Conservation (phyloP, 2,113 vertebrate species). For the Sphaerodactylus townsendi region DNA sequence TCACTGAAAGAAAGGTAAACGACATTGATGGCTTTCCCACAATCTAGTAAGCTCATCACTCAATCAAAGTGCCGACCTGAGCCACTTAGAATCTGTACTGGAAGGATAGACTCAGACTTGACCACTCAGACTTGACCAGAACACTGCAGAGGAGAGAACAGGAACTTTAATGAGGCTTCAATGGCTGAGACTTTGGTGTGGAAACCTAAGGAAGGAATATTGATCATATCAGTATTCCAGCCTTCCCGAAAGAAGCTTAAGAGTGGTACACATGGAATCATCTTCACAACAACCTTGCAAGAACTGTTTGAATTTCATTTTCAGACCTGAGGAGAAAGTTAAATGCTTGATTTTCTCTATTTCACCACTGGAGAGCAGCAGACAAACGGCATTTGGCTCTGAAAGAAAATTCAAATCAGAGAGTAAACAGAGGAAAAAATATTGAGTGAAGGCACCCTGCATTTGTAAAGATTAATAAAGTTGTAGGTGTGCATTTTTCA, state of each 20-base stretch:
- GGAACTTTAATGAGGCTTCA: neutral
- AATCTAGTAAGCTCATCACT: too few relatives aligned
- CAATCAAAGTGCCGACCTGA: too few relatives aligned
- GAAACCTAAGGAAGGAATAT: neutral
- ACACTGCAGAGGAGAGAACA: neutral
- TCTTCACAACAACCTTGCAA: neutral
- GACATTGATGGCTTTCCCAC: too few relatives aligned
- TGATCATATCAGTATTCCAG: neutral
- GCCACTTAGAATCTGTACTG: neutral
- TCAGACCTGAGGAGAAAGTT: neutral
- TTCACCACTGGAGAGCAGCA: slow-evolving; percentile 10
- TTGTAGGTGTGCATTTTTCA: too few relatives aligned
- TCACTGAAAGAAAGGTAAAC: too few relatives aligned
- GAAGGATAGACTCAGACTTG: too few relatives aligned
- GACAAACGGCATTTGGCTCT: neutral
- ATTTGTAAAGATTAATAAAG: neutral
- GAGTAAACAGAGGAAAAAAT: neutral
- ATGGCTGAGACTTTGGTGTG: neutral
- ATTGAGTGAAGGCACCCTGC: too few relatives aligned
- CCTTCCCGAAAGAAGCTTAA: neutral
- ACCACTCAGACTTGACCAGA: neutral
- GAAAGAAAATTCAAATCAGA: neutral
- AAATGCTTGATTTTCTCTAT: neutral
- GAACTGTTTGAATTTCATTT: neutral
- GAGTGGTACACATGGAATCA: too few relatives aligned